Evolutionary conservation across 2,888 invertebrate species (phyloP).

Genomic region (Pecten maximus): DNA sequence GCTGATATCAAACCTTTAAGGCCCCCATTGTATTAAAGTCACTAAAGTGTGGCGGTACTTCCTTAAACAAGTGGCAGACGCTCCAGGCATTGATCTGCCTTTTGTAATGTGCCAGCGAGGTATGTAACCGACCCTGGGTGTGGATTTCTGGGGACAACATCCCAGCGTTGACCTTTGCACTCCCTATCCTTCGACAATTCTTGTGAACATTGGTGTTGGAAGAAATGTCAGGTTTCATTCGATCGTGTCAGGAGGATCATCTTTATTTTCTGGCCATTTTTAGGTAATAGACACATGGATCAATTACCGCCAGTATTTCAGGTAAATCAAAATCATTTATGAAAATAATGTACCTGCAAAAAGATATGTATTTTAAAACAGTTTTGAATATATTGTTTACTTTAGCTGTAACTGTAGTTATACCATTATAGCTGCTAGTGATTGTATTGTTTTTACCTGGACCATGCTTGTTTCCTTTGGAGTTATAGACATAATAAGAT

Average conservation of each 20-base stretch:
- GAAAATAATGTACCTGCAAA: not conserved
- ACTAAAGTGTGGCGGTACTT: not conserved
- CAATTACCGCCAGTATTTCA: not conserved
- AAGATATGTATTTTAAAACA: not conserved
- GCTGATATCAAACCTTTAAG: not conserved
- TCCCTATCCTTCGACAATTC: not conserved
- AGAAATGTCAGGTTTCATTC: not conserved
- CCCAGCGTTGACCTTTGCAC: not conserved
- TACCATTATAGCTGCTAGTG: too few species aligned
- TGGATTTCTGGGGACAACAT: not conserved
- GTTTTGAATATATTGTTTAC: too few species aligned
- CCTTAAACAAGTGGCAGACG: conserved; percentile 6
- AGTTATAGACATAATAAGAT: too few species aligned
- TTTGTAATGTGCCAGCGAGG: conserved; percentile 10
- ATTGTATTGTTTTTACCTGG: too few species aligned
- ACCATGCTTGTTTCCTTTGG: too few species aligned
- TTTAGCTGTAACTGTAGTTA: too few species aligned
- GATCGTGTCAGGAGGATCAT: not conserved
- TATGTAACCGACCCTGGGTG: not conserved
- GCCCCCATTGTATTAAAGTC: not conserved
- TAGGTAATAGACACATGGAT: not conserved
- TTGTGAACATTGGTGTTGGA: not conserved
- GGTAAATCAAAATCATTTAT: not conserved
- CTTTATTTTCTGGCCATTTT: not conserved
- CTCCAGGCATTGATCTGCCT: not conserved